Evolutionary conservation across 2,888 invertebrate genomes (phyloP), one percentile per base, ranked within the genome.

Genomic region (Erebia palarica): DNA sequence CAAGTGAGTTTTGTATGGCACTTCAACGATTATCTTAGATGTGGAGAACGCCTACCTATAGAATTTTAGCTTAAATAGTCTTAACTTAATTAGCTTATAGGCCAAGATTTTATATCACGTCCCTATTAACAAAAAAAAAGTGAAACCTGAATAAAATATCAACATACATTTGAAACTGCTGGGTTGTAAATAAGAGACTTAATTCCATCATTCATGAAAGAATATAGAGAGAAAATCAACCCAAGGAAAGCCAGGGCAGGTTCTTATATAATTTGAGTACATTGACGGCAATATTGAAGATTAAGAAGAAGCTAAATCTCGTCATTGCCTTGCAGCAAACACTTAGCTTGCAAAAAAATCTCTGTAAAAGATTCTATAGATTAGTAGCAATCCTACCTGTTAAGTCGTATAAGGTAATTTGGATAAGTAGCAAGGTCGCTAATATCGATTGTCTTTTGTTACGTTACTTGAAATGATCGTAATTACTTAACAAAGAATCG

Each of bases 1-100:
- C 76, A 79, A 79, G 80, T 83, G 75, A 80, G 77, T 74, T 36
- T 21, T 21, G 21, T 60, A 63, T 42, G 61, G 47, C 42, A 18
- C 47, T 61, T 61, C 47, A 47, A 21, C 18, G 14, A 9, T 63
- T 36, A 55, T 55, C 64, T 51, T 64, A 27, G 61, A 59, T 69
- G 47, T 18, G 27, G 49, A 27, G 49, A 16, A 51, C 18, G 44
- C 58, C 42, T 47, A n/a, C 13, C 57, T 49, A 27, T 10, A n/a
- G 13, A n/a, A 53, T 55, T 13, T 42, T 53, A 51, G 16, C 16
- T 65, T 55, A 65, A 42, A 55, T 61, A 44, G 14, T 16, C 10
- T 42, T 65, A 13, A 13, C 51, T 65, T 55, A 18, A 13, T 42
- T 65, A 16, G 36, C 53, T 65, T 1, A 18, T 18, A 65, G 1